Percentiles rank a stretch among this genome's conserved stretches.
Conservation (phyloP, 2,888 invertebrate genomes). For the Euspilapteryx auroguttella region DNA sequence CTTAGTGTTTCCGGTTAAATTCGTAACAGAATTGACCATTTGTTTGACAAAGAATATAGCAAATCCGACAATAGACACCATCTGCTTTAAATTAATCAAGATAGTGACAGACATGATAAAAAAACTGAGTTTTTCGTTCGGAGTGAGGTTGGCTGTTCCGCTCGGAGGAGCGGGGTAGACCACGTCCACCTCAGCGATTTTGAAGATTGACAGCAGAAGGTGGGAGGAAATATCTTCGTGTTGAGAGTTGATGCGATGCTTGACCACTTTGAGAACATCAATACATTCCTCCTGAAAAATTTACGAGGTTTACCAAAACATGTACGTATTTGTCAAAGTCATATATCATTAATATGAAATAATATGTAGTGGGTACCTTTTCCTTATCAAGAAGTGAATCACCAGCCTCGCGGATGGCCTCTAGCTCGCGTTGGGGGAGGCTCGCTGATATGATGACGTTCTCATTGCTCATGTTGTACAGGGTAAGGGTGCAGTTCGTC, state of each 20-base stretch:
- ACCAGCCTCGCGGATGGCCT: conserved; percentile 64
- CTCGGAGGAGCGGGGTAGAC: conserved; percentile 72
- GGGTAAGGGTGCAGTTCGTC: conserved; percentile 82
- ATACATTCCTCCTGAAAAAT: conserved; percentile 80
- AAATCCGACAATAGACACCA: conserved; percentile 12
- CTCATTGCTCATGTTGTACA: conserved; percentile 85
- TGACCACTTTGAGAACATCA: conserved; percentile 76
- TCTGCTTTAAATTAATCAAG: conserved; percentile 21
- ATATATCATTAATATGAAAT: too few species aligned
- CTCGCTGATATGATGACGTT: conserved; percentile 86
- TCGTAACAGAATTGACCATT: conserved; percentile 39
- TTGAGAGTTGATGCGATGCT: conserved; percentile 82
- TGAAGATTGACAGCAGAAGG: conserved; percentile 85
- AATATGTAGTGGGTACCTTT: too few species aligned
- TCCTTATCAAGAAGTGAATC: conserved; percentile 69
- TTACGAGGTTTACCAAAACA: background rate
- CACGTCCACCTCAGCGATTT: conserved; percentile 90
- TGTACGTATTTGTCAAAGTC: too few species aligned
- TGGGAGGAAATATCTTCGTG: conserved; percentile 86
- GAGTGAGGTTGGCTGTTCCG: conserved; percentile 34
- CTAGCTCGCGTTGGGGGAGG: conserved; percentile 65
- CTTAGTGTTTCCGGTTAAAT: conserved; percentile 38
- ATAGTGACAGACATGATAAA: conserved; percentile 27
- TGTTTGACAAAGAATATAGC: conserved; percentile 15
- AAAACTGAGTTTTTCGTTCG: conserved; percentile 24